These are phyloP conservation scores for Centruroides sculpturatus DNA, from an alignment of 1,140 invertebrate species.

Conservation along the genomic window DNA sequence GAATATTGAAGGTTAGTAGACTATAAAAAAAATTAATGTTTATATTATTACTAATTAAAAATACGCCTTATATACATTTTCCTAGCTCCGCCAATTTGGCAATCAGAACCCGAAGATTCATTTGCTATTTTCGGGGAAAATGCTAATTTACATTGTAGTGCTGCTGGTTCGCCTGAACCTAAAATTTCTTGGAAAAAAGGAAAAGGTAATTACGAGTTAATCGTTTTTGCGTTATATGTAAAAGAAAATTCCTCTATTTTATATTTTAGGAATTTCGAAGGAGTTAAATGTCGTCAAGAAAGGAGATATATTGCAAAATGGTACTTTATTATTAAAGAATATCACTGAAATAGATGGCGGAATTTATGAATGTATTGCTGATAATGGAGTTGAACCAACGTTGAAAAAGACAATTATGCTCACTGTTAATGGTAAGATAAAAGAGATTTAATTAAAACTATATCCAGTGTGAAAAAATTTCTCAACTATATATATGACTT, in stretches of 20 bases:
- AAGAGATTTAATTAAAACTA: too few species aligned
- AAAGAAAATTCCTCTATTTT: too few species aligned
- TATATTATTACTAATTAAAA: not conserved
- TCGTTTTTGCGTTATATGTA: too few species aligned
- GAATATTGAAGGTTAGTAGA: slow-evolving; percentile 17
- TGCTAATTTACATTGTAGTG: slow-evolving; percentile 16
- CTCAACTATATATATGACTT: too few species aligned
- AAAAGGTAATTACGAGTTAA: not conserved
- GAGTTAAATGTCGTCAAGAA: not conserved
- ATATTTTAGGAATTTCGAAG: too few species aligned
- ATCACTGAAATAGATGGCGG: too few species aligned
- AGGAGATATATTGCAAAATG: not conserved
- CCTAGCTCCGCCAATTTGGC: slow-evolving; percentile 8
- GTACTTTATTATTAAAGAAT: too few species aligned
- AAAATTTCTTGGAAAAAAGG: slow-evolving; percentile 18
- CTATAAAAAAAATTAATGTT: slow-evolving; percentile 7
- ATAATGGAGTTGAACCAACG: too few species aligned
- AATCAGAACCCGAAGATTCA: not conserved
- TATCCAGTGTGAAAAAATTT: too few species aligned
- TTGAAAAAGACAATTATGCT: too few species aligned
- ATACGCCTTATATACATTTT: too few species aligned
- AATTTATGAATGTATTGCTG: not conserved
- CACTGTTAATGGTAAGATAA: too few species aligned
- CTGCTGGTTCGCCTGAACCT: slow-evolving; percentile 18
- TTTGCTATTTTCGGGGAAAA: slow-evolving; percentile 11